Conservation (phyloP, 2,113 vertebrate genomes). For the Vicugna pacos region DNA sequence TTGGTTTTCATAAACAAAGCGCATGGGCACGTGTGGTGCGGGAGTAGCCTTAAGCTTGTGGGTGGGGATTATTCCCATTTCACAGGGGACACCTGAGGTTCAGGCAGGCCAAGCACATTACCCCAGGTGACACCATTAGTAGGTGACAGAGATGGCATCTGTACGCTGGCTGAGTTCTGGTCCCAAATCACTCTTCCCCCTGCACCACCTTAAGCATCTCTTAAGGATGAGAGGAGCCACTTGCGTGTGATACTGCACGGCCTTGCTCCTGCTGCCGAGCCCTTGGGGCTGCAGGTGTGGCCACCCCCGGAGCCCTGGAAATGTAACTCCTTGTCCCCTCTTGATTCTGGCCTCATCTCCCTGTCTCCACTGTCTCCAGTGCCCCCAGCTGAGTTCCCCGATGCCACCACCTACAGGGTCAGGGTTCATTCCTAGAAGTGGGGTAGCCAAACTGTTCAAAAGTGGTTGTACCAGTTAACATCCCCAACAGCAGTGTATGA, state of each 20-base stretch:
- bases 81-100: background rate
- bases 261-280: background rate
- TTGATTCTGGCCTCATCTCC: background rate
- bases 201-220: background rate
- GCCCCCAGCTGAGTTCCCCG: background rate
- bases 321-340: background rate
- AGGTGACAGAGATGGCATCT: background rate
- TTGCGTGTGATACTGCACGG: too few relatives aligned
- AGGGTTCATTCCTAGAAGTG: background rate
- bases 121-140: background rate
- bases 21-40: background rate
- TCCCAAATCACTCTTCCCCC: background rate
- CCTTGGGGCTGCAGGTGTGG: background rate
- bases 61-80: background rate
- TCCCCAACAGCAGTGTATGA: background rate
- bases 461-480: background rate
- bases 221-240: too few relatives aligned
- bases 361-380: background rate
- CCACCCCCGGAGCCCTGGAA: too few relatives aligned
- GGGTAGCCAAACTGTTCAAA: background rate
- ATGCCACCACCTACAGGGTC: background rate
- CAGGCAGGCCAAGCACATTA: background rate
- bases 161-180: background rate
- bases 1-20: background rate
- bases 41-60: too few relatives aligned